Conservation (phyloP, 1,140 invertebrate species). For the Chironomus tepperi region DNA sequence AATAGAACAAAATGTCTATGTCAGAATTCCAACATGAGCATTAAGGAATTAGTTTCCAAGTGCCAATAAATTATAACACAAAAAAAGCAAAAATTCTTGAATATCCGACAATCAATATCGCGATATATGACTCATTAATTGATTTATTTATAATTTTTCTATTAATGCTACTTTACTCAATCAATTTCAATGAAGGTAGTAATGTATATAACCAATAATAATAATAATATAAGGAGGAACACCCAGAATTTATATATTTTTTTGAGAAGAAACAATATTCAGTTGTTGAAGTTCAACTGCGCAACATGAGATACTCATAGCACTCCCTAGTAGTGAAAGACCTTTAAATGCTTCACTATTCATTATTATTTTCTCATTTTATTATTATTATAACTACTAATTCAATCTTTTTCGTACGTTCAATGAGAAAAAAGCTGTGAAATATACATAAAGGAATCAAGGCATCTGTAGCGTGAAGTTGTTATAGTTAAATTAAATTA, state of each 20-base stretch:
- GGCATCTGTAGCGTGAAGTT: background rate
- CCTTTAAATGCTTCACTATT: constrained; percentile 2
- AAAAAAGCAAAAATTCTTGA: background rate
- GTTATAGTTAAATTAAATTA: background rate
- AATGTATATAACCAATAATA: no score
- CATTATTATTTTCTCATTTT: constrained; percentile 15
- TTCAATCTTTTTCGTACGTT: background rate
- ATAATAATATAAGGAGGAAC: background rate
- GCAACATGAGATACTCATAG: background rate
- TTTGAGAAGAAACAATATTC: no score
- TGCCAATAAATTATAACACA: no score
- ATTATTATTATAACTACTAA: no score
- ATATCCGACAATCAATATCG: background rate
- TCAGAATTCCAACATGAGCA: no score
- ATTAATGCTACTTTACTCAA: background rate
- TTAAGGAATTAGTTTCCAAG: no score
- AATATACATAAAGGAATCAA: background rate
- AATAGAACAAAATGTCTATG: no score
- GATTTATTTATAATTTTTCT: background rate
- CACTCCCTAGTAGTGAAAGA: background rate
- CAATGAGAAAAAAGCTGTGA: background rate
- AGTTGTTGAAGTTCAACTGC: background rate
- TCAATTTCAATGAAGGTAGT: no score
- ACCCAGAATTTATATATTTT: no score
- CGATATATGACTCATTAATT: background rate